Evolutionary conservation across 2,888 invertebrate genomes (phyloP).

Genomic region (Petrolisthes cinctipes): DNA sequence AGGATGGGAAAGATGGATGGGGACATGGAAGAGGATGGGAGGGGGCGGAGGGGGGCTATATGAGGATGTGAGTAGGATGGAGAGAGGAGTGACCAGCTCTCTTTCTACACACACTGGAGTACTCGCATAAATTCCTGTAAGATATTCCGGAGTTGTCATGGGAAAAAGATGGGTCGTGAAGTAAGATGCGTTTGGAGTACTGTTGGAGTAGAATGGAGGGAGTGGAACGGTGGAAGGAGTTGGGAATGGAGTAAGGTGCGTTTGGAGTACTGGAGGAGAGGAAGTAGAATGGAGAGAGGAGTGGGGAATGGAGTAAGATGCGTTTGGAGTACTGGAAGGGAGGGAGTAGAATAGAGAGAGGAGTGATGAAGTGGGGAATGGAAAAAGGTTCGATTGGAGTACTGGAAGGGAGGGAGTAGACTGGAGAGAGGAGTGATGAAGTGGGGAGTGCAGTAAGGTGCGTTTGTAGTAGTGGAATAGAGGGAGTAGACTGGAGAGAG

Average conservation of each 20-base stretch:
- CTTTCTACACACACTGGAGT: too few relatives aligned
- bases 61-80: background rate
- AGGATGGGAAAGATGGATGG: background rate
- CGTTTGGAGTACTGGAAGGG: background rate
- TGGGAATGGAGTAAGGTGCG: too few relatives aligned
- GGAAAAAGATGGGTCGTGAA: too few relatives aligned
- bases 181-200: too few relatives aligned
- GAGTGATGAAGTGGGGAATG: background rate
- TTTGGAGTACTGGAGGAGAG: too few relatives aligned
- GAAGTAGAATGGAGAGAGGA: background rate
- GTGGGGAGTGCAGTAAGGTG: background rate
- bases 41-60: background rate
- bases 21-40: background rate
- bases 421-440: background rate
- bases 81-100: too few relatives aligned
- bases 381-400: background rate
- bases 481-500: background rate
- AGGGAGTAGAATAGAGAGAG: background rate
- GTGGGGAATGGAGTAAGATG: background rate
- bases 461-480: background rate
- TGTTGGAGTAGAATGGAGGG: too few relatives aligned
- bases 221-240: too few relatives aligned
- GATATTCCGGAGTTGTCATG: too few relatives aligned
- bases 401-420: background rate
- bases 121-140: too few relatives aligned